Evolutionary conservation across 2,113 vertebrate species (phyloP).

Genomic region (Ptilorrhoa leucosticta): DNA sequence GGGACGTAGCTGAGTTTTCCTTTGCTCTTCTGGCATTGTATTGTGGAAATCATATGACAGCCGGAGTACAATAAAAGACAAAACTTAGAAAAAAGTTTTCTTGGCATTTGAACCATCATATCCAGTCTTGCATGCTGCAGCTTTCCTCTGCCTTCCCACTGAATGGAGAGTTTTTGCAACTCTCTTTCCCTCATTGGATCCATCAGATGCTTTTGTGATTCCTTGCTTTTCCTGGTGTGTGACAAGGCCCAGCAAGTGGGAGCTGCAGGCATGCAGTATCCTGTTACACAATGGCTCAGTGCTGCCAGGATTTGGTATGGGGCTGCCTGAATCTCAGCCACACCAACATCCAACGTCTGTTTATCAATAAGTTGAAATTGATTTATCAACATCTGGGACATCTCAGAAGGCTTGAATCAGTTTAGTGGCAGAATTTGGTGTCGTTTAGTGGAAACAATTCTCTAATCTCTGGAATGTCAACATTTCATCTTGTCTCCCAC

Average conservation of each 20-base stretch:
- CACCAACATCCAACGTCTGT: rapidly evolving
- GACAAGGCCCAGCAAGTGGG: neutral
- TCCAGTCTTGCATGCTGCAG: neutral
- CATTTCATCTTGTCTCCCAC: neutral
- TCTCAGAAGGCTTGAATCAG: neutral
- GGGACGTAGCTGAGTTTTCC: neutral
- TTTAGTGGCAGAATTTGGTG: neutral
- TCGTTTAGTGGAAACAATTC: neutral
- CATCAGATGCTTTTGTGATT: neutral
- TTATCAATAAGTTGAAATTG: neutral
- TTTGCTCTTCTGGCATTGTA: neutral
- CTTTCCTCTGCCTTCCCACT: neutral
- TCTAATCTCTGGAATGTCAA: neutral
- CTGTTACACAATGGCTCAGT: neutral
- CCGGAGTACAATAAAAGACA: neutral
- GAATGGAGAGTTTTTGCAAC: neutral
- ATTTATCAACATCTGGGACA: neutral
- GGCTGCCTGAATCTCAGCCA: neutral
- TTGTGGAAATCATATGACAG: neutral
- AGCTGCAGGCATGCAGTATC: neutral
- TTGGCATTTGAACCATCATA: neutral
- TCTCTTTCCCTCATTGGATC: neutral
- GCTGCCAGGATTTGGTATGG: neutral
- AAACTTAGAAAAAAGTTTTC: neutral
- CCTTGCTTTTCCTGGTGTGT: neutral